Conservation (phyloP, 2,113 vertebrate genomes). For the Syngnathus scovelli region DNA sequence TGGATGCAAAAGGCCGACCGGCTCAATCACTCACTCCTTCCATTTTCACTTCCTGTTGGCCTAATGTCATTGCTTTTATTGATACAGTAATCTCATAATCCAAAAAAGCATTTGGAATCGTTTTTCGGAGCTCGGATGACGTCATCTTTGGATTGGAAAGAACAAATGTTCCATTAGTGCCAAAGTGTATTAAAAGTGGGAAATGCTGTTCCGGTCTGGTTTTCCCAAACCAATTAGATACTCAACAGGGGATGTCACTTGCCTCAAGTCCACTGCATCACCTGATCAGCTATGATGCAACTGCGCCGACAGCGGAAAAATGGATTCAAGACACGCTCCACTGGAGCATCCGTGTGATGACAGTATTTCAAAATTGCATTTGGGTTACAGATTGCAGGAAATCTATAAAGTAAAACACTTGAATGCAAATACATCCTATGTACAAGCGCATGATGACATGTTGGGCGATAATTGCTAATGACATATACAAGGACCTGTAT, state of each 20-base stretch:
- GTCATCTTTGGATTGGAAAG: neutral
- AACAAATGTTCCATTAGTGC: neutral
- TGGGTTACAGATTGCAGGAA: neutral
- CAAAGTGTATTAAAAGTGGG: neutral
- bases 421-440: neutral
- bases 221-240: constrained; percentile 5
- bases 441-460: neutral
- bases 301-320: constrained; percentile 1
- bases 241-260: constrained; percentile 4
- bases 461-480: neutral
- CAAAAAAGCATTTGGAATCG: neutral
- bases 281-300: constrained; percentile 6
- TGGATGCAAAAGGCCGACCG: neutral
- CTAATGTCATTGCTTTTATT: neutral
- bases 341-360: neutral
- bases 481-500: neutral
- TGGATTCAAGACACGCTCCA: neutral
- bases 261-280: neutral
- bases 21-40: neutral
- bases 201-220: neutral
- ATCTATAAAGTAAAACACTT: neutral
- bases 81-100: too few species aligned
- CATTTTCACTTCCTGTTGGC: neutral
- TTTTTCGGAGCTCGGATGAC: neutral
- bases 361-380: neutral